Evolutionary conservation across 2,113 vertebrate genomes (phyloP).

Genomic region (Thunnus maccoyii): DNA sequence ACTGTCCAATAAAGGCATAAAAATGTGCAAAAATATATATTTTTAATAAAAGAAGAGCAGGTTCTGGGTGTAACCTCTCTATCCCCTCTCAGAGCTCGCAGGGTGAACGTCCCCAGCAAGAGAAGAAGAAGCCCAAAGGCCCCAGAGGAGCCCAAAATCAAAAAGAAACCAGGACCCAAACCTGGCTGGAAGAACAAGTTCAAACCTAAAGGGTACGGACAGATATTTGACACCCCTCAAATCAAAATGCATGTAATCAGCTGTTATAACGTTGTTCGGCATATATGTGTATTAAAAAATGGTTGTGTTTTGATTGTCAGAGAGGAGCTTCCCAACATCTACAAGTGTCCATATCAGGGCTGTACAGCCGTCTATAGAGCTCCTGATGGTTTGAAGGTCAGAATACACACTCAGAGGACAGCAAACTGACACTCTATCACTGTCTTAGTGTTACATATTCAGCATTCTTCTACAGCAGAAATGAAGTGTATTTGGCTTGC

Average conservation of each 20-base stretch:
- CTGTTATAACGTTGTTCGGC: background rate
- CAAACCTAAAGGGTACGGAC: conserved; percentile 89
- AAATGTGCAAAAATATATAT: no score
- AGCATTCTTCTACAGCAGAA: no score
- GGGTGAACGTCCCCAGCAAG: conserved; percentile 81
- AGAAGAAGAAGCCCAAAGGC: conserved; percentile 81
- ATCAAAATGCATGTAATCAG: background rate
- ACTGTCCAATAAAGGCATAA: no score
- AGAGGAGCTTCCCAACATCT: conserved; percentile 97
- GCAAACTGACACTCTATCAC: background rate
- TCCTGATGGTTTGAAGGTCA: conserved; percentile 95
- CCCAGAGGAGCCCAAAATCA: conserved; percentile 85
- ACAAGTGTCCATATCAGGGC: conserved; percentile 97
- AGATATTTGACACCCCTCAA: background rate
- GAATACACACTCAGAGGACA: conserved; percentile 2
- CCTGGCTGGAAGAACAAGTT: conserved; percentile 96
- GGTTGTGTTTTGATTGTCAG: conserved; percentile 75
- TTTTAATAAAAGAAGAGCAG: no score
- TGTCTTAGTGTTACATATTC: no score
- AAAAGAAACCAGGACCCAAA: conserved; percentile 96
- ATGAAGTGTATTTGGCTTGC: no score
- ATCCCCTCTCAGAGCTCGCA: conserved; percentile 57
- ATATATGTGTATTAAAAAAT: background rate
- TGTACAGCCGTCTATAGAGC: conserved; percentile 95
- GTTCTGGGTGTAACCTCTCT: background rate